A percentile compares a stretch with the other conserved stretches of the same genome.
Evolutionary conservation across 2,888 invertebrate genomes (phyloP).

Genomic region (Meloe dianella): DNA sequence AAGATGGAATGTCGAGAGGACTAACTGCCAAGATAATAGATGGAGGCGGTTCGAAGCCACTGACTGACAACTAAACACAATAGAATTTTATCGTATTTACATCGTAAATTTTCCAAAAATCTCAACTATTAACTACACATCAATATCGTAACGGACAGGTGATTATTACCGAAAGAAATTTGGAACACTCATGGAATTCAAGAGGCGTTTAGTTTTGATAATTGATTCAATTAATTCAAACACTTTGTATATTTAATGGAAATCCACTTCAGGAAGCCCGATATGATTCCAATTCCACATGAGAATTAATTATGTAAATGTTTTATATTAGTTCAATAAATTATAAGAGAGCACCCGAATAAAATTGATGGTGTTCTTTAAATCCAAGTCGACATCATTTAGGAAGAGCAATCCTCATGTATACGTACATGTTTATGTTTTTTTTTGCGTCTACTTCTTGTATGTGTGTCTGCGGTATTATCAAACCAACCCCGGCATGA

Average conservation of each 20-base stretch:
- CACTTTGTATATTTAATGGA: not conserved
- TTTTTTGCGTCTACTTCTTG: not conserved
- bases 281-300: not conserved
- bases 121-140: not conserved
- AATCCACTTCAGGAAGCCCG: not conserved
- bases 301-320: conserved; percentile 2
- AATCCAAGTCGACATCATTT: not conserved
- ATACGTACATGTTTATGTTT: not conserved
- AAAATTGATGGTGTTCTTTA: not conserved
- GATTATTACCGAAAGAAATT: not conserved
- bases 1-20: conserved; percentile 21
- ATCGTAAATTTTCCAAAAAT: not conserved
- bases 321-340: not conserved
- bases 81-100: not conserved
- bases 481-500: not conserved
- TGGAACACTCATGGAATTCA: not conserved
- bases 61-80: conserved; percentile 7
- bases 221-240: not conserved
- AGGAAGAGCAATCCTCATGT: not conserved
- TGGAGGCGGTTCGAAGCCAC: conserved; percentile 28
- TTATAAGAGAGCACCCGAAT: not conserved
- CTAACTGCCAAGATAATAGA: conserved; percentile 17
- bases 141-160: not conserved
- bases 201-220: not conserved
- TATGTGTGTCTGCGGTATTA: not conserved